Evolutionary conservation across 1,140 invertebrate species (phyloP).

Genomic region (Leptoteleia sp.): DNA sequence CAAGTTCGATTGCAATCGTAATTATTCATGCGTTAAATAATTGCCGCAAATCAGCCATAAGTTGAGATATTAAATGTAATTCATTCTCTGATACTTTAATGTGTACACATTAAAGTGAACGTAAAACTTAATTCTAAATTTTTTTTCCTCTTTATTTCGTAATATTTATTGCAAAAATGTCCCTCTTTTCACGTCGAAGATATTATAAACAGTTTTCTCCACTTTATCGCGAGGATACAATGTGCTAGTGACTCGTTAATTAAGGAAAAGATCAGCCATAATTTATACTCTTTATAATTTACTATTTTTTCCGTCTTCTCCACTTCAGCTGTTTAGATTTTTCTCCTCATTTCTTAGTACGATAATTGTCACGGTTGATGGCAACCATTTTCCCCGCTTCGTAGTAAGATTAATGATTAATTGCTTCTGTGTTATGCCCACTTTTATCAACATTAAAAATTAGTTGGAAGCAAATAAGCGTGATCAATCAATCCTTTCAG

Average conservation of each 20-base stretch:
- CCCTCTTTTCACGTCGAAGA: neutral
- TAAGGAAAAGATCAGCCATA: conserved; percentile 16
- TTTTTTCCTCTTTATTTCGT: neutral
- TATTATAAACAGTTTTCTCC: conserved; percentile 19
- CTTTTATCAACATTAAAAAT: conserved; percentile 8
- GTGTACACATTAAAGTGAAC: conserved; percentile 6
- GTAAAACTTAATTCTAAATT: conserved; percentile 36
- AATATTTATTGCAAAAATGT: conserved; percentile 11
- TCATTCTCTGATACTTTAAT: conserved; percentile 33
- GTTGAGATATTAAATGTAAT: conserved; percentile 20
- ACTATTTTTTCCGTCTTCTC: neutral
- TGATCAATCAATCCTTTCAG: conserved; percentile 43
- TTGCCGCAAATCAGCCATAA: conserved; percentile 2
- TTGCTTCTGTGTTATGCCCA: conserved; percentile 1
- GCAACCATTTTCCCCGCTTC: conserved; percentile 13
- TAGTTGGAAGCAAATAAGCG: conserved; percentile 6
- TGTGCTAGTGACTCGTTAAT: too few species aligned
- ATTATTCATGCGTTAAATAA: conserved; percentile 14
- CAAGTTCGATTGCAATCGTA: conserved; percentile 1
- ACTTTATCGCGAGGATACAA: too few species aligned
- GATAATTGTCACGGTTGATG: conserved; percentile 14
- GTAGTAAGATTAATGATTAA: conserved; percentile 21
- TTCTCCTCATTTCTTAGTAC: neutral
- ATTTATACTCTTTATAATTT: conserved; percentile 20
- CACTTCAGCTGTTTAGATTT: too few species aligned